Base-by-base conservation (phyloP, 23 tunicate genomes). In the Halocynthia roretzi region DNA sequence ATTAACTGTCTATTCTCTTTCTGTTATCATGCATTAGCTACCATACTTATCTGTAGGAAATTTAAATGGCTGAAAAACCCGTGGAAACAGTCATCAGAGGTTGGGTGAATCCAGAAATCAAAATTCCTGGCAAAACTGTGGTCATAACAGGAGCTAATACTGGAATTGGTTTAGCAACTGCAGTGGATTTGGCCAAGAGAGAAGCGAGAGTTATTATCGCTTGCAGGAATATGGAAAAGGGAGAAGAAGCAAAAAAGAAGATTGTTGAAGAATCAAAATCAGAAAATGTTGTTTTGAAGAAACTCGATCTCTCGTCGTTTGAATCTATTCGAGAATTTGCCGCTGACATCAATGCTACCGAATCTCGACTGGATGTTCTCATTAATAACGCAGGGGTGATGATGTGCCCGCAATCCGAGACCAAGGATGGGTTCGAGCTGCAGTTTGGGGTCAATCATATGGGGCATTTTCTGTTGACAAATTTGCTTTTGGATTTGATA, bases 361-460 rank as follows among this genome's bases (percentile, higher is more conserved):
- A 91, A 81, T 40, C 52, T 7, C 71, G 82, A 62, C 80, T 91
- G 6, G 91, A 91, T 52, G 88, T 91, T 76, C 81, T 91, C 6
- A 84, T 91, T 22, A 91, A 91, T 77, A 91, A 91, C 78, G 97
- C 97, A 48, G 78, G 85, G 40, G 85, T 81, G 14, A 71, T 81
- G 78, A 56, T 58, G 78, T 71, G 78, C 60, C 77, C 77, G 49
- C 77, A 71, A 5, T 70, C 78, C 6, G 72, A 62, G 72, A 81
- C 85, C 9, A 72, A 71, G 61, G 85, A 81, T 9, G 85, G 85
- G 11, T 81, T 54, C 72, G 85, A 81, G 62, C 61, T 71, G 76
- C 85, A 81, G 52, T 81, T 81, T 71, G 85, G 85, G 15, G 78
- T 71, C 20, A 81, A 81, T 58, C 85, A 81, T 60, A 54, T 81